phyloP scores from a whole-genome alignment of 2,113 vertebrate genomes.

The Steatornis caripensis region DNA sequence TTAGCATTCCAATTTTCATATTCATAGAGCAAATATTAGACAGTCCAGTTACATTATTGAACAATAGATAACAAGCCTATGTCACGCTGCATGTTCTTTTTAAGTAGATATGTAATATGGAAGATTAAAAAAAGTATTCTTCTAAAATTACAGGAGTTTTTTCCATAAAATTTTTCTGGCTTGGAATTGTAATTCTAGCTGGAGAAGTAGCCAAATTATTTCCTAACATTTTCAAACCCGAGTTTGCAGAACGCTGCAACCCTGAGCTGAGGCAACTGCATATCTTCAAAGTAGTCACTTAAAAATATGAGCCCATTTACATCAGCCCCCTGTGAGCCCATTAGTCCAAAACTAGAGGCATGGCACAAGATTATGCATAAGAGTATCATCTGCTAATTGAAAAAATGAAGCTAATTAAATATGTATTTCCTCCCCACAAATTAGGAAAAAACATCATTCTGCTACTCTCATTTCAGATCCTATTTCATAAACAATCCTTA shows the following conservation, averaged over 20 bases:
- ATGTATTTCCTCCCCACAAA: neutral
- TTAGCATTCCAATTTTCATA: constrained; percentile 31
- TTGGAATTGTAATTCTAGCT: neutral
- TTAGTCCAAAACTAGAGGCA: neutral
- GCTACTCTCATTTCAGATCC: neutral
- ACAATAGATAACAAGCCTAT: neutral
- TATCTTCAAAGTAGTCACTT: neutral
- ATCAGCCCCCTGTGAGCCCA: neutral
- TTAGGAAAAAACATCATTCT: neutral
- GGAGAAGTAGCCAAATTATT: neutral
- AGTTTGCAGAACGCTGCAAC: neutral
- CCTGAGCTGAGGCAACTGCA: neutral
- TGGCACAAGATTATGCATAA: neutral
- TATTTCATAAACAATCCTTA: neutral
- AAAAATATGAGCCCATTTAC: neutral
- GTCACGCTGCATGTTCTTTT: neutral
- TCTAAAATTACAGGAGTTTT: neutral
- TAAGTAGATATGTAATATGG: neutral
- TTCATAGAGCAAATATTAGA: constrained; percentile 51
- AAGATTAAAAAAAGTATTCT: neutral
- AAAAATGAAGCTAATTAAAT: neutral
- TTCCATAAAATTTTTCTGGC: neutral
- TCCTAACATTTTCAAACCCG: neutral
- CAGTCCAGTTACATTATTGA: constrained; percentile 39
- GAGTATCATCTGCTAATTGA: neutral